Conservation (phyloP, 2,888 invertebrate genomes). For the Tipula lateralis region DNA sequence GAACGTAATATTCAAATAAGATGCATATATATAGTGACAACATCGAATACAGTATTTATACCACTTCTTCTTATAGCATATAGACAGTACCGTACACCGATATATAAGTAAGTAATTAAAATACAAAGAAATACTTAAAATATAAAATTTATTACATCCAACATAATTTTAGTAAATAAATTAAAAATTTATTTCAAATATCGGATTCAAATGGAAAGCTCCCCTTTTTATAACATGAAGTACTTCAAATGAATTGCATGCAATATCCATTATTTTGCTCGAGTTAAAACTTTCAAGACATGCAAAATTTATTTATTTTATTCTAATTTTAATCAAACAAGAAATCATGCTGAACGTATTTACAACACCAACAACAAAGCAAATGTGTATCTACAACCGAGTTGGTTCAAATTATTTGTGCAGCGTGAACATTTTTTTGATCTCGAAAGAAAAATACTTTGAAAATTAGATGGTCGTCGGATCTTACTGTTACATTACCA, state of each 20-base stretch:
- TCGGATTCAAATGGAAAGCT: background rate
- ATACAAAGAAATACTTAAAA: background rate
- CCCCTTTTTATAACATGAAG: background rate
- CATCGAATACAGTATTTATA: no score
- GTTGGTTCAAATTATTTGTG: no score
- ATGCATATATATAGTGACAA: no score
- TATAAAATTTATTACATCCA: background rate
- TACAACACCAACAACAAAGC: background rate
- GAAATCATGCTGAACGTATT: background rate
- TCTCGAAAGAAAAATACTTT: no score
- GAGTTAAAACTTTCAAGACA: background rate
- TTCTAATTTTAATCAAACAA: conserved; percentile 24
- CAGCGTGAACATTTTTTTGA: no score
- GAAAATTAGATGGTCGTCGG: no score
- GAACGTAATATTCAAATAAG: no score
- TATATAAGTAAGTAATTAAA: background rate
- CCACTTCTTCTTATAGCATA: no score
- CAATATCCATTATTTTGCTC: background rate
- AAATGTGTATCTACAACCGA: no score
- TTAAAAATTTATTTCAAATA: background rate
- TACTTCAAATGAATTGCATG: background rate
- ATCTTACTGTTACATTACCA: no score
- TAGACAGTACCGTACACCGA: background rate
- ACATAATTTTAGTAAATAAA: background rate
- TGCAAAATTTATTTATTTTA: conserved; percentile 24